These are phyloP conservation scores for Dynastes hyllus DNA, from an alignment of 2,888 invertebrate genomes.

Conservation along the genomic window DNA sequence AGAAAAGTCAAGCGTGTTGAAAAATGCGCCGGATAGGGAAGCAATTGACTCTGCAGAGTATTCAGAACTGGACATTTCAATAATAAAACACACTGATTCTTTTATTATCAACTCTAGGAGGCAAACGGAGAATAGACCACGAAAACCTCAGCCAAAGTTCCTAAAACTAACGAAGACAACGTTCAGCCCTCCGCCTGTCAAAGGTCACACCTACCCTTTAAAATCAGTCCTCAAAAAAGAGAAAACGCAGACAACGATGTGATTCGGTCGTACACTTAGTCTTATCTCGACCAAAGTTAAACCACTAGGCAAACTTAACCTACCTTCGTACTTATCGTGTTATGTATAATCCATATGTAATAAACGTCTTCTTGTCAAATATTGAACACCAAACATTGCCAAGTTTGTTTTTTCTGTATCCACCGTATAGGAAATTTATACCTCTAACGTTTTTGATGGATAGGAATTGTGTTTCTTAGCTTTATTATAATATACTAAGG, in stretches of 20 bases:
- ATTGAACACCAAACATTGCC: background rate
- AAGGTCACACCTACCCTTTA: slow-evolving; percentile 57
- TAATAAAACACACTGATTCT: slow-evolving; percentile 63
- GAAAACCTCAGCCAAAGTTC: slow-evolving; percentile 64
- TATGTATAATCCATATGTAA: slow-evolving; percentile 17
- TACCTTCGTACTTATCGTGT: slow-evolving; percentile 21
- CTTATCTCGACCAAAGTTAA: slow-evolving; percentile 16
- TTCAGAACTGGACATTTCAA: slow-evolving; percentile 45
- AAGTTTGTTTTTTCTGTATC: too few species aligned
- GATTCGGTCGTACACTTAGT: slow-evolving; percentile 24
- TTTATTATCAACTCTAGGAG: slow-evolving; percentile 63
- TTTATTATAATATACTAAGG: too few species aligned
- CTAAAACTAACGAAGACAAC: slow-evolving; percentile 61
- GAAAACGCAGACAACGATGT: background rate
- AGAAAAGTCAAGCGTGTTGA: background rate
- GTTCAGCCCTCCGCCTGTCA: slow-evolving; percentile 38
- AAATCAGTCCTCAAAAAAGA: slow-evolving; percentile 56
- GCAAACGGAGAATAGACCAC: slow-evolving; percentile 60
- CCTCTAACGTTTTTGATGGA: too few species aligned
- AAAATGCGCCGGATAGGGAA: background rate
- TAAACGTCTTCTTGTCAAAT: slow-evolving; percentile 30
- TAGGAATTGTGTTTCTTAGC: too few species aligned
- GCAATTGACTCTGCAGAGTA: slow-evolving; percentile 30
- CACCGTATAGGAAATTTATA: too few species aligned
- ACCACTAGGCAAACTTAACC: slow-evolving; percentile 19